Conservation (phyloP, 2,888 invertebrate species). For the Electrophaes corylata region DNA sequence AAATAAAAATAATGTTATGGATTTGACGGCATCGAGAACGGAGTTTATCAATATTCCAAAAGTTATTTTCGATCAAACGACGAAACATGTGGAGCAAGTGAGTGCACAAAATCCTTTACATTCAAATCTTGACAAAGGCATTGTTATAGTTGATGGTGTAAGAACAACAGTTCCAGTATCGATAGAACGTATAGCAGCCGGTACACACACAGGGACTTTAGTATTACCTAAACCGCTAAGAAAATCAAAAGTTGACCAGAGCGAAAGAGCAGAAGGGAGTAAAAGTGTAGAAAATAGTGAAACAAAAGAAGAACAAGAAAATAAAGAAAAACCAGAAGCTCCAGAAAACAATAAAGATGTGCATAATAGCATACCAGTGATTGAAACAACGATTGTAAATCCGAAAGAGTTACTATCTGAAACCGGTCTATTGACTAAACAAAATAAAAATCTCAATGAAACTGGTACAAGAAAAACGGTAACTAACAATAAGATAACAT, state of each 20-base stretch:
- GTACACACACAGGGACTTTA: constrained; percentile 26
- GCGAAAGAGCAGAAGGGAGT: constrained; percentile 7
- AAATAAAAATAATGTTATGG: background rate
- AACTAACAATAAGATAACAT: background rate
- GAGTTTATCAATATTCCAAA: background rate
- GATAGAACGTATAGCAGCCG: constrained; percentile 9
- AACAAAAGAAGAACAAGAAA: constrained; percentile 12
- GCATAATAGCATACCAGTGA: background rate
- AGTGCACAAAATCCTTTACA: background rate
- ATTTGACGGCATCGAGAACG: background rate
- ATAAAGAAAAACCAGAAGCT: constrained; percentile 9
- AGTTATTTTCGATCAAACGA: background rate
- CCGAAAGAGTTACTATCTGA: background rate
- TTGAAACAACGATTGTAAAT: background rate
- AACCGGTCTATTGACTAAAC: background rate
- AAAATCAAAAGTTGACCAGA: background rate
- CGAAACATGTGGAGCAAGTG: background rate
- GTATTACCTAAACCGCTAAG: constrained; percentile 7
- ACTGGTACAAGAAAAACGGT: background rate
- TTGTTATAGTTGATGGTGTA: constrained; percentile 5
- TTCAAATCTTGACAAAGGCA: constrained; percentile 1
- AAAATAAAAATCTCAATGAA: background rate
- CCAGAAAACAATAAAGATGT: background rate
- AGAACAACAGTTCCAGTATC: constrained; percentile 1
- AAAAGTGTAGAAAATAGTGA: constrained; percentile 11